Evolutionary conservation across 2,797 vertebrate species (phyloP), one percentile per base, ranked within the genome.

Genomic region (Lithobates sylvaticus): DNA sequence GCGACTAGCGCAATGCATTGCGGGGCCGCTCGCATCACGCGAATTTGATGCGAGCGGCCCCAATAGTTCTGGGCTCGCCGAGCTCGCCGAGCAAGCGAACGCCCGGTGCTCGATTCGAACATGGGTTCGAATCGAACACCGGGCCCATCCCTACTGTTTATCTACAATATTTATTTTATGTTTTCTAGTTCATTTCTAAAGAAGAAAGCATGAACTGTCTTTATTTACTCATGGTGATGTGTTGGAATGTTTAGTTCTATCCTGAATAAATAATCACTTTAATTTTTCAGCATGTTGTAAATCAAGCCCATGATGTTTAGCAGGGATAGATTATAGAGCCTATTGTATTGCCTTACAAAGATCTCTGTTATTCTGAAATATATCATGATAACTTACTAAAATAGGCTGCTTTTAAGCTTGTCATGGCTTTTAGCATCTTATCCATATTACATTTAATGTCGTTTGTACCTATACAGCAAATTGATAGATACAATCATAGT

Each of bases 401-500:
- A 84, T 39, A 84, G 50, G 54, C 16, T 76, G 64, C 44, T 58
- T 61, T 78, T 77, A 69, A 78, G 50, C 54, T 70, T 50, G 70
- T 68, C 21, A 69, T 29, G 32, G 44, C 34, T 77, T 26, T 8
- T 32, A 73, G 54, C 50, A 70, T 67, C 58, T 36, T 74, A 73
- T 64, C 73, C 67, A n/a, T 74, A 64, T 87, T 74, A 64, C 65
- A 68, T 73, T 87, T 83, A 83, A 83, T 74, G 29, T 78, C 76
- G 78, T 71, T 78, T 83, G 75, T 78, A 76, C 75, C 75, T 78
- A 68, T 83, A 74, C 76, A 76, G 47, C 64, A 87, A 78, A 83
- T 74, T 87, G 76, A 78, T 87, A 78, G 85, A 81, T 86, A 81
- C 68, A 86, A 87, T 87, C 80, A 83, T 73, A 83, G 67, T 83